Evolutionary conservation across 1,140 invertebrate species (phyloP), one percentile per base, ranked within the genome.

Genomic region (Lithobius niger): DNA sequence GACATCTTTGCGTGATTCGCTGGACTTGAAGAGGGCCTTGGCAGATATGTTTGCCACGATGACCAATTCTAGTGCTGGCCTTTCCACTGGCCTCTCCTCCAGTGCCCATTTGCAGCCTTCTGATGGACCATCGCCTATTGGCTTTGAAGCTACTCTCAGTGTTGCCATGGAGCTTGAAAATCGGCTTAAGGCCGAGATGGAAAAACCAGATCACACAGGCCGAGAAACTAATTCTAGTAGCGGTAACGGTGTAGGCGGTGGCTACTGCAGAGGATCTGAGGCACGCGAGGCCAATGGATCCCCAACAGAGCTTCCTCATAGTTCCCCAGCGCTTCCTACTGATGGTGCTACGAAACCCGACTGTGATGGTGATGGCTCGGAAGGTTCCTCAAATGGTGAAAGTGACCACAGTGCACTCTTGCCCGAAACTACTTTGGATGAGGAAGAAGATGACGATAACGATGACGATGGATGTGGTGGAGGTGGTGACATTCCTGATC

Each of bases 171-270:
- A 60, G 28, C 52, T 61, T n/a, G 60, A 60, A 16, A 40, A 13
- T 18, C 47, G 16, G 13, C 27, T 19, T 3, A 44, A 22, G 13
- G 13, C n/a, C 24, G 51, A 52, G 25, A 40, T 18, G 45, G 58
- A 43, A n/a, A 36, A 55, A 31, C 47, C 75, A 15, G 73, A 76
- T 0, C 62, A 74, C 24, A 76, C 1, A 65, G 77, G 45, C 67
- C 81, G 49, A 73, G 76, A 53, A 68, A 76, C 27, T 79, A 81
- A 64, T 74, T 82, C 57, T 69, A 73, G 54, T 74, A 77, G 31
- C 59, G 54, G 36, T 64, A 69, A 57, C 21, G 56, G 16, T 24
- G 24, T 28, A 4, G n/a, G 52, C 2, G 53, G 43, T 10, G 45
- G 27, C 10, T 43, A 18, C 24, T 43, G 16, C 10, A n/a, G 47